Evolutionary conservation across 1,140 invertebrate genomes (phyloP).

Genomic region (Drosophila gunungcola): DNA sequence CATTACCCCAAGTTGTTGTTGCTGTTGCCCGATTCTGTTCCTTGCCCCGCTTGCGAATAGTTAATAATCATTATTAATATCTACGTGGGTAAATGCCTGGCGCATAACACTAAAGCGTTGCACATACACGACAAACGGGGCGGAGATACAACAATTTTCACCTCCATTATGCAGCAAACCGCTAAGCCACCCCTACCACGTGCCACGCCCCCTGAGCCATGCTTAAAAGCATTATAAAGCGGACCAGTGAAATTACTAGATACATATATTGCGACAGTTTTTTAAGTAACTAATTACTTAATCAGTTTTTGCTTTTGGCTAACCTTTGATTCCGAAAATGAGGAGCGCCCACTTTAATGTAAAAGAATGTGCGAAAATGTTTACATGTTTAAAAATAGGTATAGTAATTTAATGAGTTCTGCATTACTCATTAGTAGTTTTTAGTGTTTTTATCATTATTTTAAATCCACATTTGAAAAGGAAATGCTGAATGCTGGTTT

Average conservation of each 20-base stretch:
- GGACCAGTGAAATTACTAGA: conserved; percentile 9
- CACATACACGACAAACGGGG: conserved; percentile 17
- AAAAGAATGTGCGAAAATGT: too few relatives aligned
- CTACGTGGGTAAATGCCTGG: conserved; percentile 40
- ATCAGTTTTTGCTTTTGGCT: too few relatives aligned
- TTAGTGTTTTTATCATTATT: too few relatives aligned
- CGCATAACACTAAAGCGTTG: conserved; percentile 46
- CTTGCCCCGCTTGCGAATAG: conserved; percentile 39
- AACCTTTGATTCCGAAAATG: too few relatives aligned
- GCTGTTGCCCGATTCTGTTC: conserved; percentile 4
- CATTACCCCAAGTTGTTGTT: conserved; percentile 14
- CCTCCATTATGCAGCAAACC: conserved; percentile 44
- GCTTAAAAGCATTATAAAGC: conserved; percentile 21
- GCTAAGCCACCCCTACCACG: conserved; percentile 13
- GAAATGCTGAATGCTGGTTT: too few relatives aligned
- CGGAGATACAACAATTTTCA: conserved; percentile 48
- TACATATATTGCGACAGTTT: conserved; percentile 3
- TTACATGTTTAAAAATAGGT: too few relatives aligned
- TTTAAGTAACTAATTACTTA: conserved; percentile 35
- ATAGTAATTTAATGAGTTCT: too few relatives aligned
- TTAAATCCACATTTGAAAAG: too few relatives aligned
- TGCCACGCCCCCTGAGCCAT: neutral
- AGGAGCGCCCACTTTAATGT: too few relatives aligned
- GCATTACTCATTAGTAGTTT: too few relatives aligned
- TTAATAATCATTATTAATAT: conserved; percentile 73